Evolutionary conservation across 2,888 invertebrate species (phyloP), one percentile per base, ranked within the genome.

Genomic region (Hofmannophila pseudospretella): DNA sequence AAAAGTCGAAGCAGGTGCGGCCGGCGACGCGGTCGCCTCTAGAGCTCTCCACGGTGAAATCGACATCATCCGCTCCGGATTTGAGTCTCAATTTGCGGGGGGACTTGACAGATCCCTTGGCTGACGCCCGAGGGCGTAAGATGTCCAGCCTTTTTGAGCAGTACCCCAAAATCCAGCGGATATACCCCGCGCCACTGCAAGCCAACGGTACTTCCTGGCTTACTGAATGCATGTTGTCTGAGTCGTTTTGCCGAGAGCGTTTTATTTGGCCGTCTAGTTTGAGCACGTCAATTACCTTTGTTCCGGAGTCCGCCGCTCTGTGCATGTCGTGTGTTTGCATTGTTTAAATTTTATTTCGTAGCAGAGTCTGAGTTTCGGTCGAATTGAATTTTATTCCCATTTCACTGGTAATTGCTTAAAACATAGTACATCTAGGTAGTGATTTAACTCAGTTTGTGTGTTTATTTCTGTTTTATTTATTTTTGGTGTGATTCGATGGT

Each of bases 111-210:
- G 80, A 84, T 47, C 84, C 85, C 7, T 45, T 84, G 43, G 72
- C 81, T 8, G 81, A 87, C 40, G 80, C 69, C 13, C 67, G 82
- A 36, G 84, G 75, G n/a, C 74, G 87, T 35, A 90, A 91, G 67
- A 91, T 93, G 72, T 92, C 92, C 11, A 90, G 89, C 53, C 85
- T 92, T 38, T 93, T 93, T 74, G 91, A 92, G 68, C 90, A 91
- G 56, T 93, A 93, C 68, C 90, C 91, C 49, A 93, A 93, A 84
- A 92, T 93, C 47, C 92, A 93, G 67, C 90, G 92, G 56, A 92
- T 94, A 51, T 94, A 93, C 70, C 94, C 94, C 2, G 91, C 92
- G 58, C 85, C 86, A 41, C 85, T 85, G 30, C 80, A 79, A 60
- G 74, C 86, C 53, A 76, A 82, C 67, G 88, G 86, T 77, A 87